phyloP scores from a whole-genome alignment of 2,113 vertebrate species.

The Dipodomys stephensi region DNA sequence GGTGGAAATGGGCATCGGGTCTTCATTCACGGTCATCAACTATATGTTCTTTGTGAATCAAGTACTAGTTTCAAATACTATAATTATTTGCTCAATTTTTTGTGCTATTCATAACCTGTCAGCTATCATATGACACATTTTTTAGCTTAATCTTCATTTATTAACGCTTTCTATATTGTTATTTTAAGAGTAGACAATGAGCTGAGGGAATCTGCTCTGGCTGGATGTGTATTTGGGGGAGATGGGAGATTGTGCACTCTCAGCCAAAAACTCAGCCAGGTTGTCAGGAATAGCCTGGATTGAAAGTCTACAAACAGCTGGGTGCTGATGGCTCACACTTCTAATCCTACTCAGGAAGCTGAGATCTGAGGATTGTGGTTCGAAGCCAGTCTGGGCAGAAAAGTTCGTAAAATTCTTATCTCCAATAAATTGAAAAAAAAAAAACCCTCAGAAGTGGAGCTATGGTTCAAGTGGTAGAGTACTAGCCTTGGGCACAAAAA shows the following conservation, averaged over 20 bases:
- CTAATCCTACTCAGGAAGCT: too few species aligned
- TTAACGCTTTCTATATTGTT: background rate
- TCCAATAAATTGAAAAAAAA: too few species aligned
- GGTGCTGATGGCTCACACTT: too few species aligned
- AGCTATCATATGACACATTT: background rate
- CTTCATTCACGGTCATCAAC: background rate
- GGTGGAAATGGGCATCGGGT: background rate
- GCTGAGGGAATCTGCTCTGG: background rate
- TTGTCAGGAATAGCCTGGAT: constrained; percentile 26
- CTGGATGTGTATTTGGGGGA: constrained; percentile 43
- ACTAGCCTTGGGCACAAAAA: too few species aligned
- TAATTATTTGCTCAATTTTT: background rate
- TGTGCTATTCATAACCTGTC: background rate
- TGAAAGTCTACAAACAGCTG: constrained; percentile 37
- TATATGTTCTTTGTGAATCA: background rate
- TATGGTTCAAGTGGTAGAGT: too few species aligned
- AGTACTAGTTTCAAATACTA: background rate
- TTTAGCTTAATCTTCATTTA: background rate
- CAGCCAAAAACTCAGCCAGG: constrained; percentile 13
- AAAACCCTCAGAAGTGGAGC: too few species aligned
- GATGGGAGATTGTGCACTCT: constrained; percentile 7
- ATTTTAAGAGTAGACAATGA: background rate
- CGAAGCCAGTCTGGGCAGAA: too few species aligned
- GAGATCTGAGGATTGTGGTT: too few species aligned
- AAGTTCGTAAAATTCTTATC: too few species aligned